Evolutionary conservation across 2,888 invertebrate genomes (phyloP).

Genomic region (Diadegma fenestrale): DNA sequence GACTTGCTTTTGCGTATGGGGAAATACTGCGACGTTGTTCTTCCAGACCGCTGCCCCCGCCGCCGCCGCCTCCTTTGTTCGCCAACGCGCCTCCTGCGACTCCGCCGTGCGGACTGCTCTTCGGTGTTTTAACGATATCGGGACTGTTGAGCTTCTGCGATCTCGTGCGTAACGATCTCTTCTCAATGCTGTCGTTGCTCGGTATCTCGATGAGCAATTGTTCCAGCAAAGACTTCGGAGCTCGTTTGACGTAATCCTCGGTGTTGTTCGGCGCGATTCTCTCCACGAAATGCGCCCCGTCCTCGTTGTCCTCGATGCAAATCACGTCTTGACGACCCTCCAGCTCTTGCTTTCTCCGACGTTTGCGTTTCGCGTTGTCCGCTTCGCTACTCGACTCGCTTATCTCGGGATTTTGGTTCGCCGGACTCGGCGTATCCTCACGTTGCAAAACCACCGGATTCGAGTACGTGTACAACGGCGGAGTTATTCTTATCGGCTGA

Average conservation of each 20-base stretch:
- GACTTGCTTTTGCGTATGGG: slow-evolving; percentile 84
- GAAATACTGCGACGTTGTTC: slow-evolving; percentile 84
- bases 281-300: slow-evolving; percentile 79
- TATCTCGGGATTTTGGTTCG: slow-evolving; percentile 81
- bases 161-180: slow-evolving; percentile 84
- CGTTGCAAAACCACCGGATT: slow-evolving; percentile 89
- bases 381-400: slow-evolving; percentile 78
- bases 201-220: slow-evolving; percentile 95
- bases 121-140: slow-evolving; percentile 81
- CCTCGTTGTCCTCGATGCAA: slow-evolving; percentile 83
- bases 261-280: slow-evolving; percentile 77
- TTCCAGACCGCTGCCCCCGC: slow-evolving; percentile 65
- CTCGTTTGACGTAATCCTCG: slow-evolving; percentile 81
- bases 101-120: slow-evolving; percentile 82
- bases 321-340: slow-evolving; percentile 83
- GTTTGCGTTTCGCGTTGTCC: slow-evolving; percentile 82
- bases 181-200: slow-evolving; percentile 86
- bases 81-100: slow-evolving; percentile 48
- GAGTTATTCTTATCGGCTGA: slow-evolving; percentile 90
- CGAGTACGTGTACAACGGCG: slow-evolving; percentile 92
- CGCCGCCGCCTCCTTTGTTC: slow-evolving; percentile 69
- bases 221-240: slow-evolving; percentile 88
- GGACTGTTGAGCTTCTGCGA: slow-evolving; percentile 84
- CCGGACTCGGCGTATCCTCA: slow-evolving; percentile 85
- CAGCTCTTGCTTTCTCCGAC: slow-evolving; percentile 83